Conservation (phyloP, 1,140 invertebrate genomes). For the Bombus superbus region DNA sequence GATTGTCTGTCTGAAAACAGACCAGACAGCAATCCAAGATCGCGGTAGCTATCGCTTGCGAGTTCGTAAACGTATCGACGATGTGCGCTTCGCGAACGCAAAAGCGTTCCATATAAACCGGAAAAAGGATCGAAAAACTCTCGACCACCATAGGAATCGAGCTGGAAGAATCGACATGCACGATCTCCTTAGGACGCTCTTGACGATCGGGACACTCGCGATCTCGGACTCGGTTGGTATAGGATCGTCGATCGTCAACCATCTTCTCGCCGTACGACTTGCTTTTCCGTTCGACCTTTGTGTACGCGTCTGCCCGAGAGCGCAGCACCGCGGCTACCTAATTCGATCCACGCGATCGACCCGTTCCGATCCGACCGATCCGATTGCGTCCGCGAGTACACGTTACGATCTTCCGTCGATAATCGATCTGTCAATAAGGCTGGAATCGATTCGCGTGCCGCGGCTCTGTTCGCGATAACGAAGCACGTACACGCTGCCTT, state of each 20-base stretch:
- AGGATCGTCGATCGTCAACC: not conserved
- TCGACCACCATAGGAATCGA: too few species aligned
- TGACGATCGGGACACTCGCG: too few species aligned
- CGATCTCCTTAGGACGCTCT: too few species aligned
- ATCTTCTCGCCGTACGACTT: not conserved
- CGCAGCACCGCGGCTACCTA: not conserved
- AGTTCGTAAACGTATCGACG: too few species aligned
- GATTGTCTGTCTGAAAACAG: too few species aligned
- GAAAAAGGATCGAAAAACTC: too few species aligned
- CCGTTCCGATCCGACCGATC: conserved; percentile 31
- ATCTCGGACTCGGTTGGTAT: too few species aligned
- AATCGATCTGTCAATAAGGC: conserved; percentile 59
- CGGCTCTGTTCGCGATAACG: conserved; percentile 50
- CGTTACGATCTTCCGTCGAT: conserved; percentile 44
- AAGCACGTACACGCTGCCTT: conserved; percentile 26
- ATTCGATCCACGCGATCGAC: conserved; percentile 47
- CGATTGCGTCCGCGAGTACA: conserved; percentile 42
- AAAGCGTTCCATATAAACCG: too few species aligned
- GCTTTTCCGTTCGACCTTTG: too few species aligned
- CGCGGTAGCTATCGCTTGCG: too few species aligned
- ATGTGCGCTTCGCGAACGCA: too few species aligned
- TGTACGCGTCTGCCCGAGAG: not conserved
- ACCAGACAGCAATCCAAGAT: too few species aligned
- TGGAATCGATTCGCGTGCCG: conserved; percentile 59
- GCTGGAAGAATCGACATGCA: rapidly evolving